Conservation (phyloP, 2,888 invertebrate species). For the Yponomeuta evonymella region DNA sequence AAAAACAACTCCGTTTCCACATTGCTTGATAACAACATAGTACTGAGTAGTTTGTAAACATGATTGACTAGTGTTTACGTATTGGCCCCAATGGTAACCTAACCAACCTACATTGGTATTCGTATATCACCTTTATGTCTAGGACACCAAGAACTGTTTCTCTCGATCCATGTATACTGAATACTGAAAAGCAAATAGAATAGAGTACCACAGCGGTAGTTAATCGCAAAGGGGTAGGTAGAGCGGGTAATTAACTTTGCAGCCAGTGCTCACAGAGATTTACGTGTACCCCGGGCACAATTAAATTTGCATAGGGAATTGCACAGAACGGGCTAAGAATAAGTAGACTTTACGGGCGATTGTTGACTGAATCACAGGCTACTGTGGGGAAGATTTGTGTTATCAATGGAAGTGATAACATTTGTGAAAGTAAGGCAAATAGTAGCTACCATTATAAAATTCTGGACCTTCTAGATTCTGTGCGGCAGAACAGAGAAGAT, state of each 20-base stretch:
- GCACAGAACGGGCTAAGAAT: conserved; percentile 68
- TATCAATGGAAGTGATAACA: not conserved
- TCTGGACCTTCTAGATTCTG: not conserved
- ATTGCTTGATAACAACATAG: not conserved
- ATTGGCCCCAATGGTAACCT: not conserved
- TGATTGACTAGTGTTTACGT: not conserved
- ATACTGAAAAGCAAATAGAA: not conserved
- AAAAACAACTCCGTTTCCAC: not conserved
- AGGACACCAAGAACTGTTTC: not conserved
- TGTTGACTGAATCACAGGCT: conserved; percentile 12
- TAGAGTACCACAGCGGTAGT: conserved; percentile 34
- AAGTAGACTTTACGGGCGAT: conserved; percentile 57
- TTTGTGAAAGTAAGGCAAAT: not conserved
- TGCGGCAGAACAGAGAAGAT: not conserved
- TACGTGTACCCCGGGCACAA: conserved; percentile 71
- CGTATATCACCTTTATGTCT: not conserved
- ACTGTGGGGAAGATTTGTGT: conserved; percentile 6
- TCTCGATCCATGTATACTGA: not conserved
- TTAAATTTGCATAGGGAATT: conserved; percentile 77
- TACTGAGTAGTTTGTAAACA: conserved; percentile 1
- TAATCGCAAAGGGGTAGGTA: conserved; percentile 55
- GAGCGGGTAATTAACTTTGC: conserved; percentile 71
- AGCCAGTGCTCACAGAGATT: conserved; percentile 65
- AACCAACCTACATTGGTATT: not conserved
- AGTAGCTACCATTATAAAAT: not conserved